A percentile compares a stretch with the other conserved stretches of the same genome.
These are phyloP conservation scores for Enteromius treurensis DNA, from an alignment of 2,797 vertebrate genomes.

Conservation along the genomic window DNA sequence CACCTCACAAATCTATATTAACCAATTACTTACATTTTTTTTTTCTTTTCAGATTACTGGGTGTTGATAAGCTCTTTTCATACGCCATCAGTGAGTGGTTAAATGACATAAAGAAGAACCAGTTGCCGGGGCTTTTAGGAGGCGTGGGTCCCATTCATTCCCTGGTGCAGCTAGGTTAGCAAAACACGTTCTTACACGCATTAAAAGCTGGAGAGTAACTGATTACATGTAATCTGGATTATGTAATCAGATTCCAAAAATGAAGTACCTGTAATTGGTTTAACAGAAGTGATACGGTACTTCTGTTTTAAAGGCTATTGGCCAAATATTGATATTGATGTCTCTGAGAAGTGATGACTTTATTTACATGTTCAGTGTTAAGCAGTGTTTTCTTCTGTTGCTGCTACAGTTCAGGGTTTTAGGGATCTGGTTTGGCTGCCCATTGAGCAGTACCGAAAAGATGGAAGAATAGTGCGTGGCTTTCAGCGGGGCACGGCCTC, in stretches of 20 bases:
- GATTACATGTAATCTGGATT: no score
- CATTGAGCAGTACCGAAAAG: conserved; percentile 97
- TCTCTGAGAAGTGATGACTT: neutral
- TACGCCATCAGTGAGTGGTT: conserved; percentile 97
- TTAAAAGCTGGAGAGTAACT: no score
- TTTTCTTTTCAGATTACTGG: conserved; percentile 83
- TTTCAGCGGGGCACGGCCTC: conserved; percentile 96
- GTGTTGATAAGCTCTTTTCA: conserved; percentile 94
- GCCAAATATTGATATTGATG: neutral
- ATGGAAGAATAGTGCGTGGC: conserved; percentile 93
- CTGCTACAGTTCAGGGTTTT: conserved; percentile 90
- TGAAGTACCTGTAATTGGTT: no score
- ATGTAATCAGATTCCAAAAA: no score
- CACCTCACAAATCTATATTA: neutral
- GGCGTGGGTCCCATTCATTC: conserved; percentile 99
- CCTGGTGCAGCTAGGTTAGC: conserved; percentile 92
- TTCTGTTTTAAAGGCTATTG: neutral
- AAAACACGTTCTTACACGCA: neutral
- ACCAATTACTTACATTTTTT: neutral
- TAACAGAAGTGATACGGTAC: no score
- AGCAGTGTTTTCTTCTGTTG: conserved; percentile 13
- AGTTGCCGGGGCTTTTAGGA: conserved; percentile 93
- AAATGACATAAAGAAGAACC: conserved; percentile 97
- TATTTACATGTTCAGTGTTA: neutral
- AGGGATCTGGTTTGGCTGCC: conserved; percentile 97